These are phyloP conservation scores for Tachysurus vachellii DNA, from an alignment of 2,113 vertebrate species.

Conservation along the genomic window DNA sequence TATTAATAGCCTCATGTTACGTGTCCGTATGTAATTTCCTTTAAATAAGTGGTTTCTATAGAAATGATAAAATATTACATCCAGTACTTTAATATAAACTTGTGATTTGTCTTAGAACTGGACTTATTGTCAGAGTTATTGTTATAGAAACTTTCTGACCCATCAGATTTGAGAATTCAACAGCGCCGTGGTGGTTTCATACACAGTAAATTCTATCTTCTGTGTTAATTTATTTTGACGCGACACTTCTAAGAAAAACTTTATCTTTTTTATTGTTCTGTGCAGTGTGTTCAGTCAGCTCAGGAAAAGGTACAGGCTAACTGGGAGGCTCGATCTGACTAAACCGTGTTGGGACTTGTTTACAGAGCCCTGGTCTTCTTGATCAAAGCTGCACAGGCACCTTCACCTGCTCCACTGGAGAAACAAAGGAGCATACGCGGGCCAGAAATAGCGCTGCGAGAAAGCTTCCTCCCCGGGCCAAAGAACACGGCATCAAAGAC, in stretches of 20 bases:
- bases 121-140: not conserved
- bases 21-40: not conserved
- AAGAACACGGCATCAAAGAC: slow-evolving; percentile 47
- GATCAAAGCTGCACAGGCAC: slow-evolving; percentile 44
- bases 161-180: not conserved
- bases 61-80: not conserved
- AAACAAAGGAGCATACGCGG: slow-evolving; percentile 47
- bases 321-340: slow-evolving; percentile 15
- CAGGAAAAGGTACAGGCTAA: not conserved
- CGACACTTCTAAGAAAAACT: not conserved
- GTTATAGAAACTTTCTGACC: not conserved
- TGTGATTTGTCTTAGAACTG: not conserved
- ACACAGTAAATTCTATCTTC: not conserved
- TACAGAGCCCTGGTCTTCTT: slow-evolving; percentile 33
- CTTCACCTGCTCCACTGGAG: slow-evolving; percentile 52
- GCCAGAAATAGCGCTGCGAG: slow-evolving; percentile 46
- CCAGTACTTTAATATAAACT: not conserved
- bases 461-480: slow-evolving; percentile 44
- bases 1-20: not conserved
- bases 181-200: not conserved
- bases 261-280: not conserved
- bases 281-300: slow-evolving; percentile 16
- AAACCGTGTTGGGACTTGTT: slow-evolving; percentile 36
- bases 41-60: not conserved
- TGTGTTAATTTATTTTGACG: not conserved